Evolutionary conservation across 2,888 invertebrate species (phyloP), one percentile per base, ranked within the genome.

Genomic region (Aporophyla lueneburgensis): DNA sequence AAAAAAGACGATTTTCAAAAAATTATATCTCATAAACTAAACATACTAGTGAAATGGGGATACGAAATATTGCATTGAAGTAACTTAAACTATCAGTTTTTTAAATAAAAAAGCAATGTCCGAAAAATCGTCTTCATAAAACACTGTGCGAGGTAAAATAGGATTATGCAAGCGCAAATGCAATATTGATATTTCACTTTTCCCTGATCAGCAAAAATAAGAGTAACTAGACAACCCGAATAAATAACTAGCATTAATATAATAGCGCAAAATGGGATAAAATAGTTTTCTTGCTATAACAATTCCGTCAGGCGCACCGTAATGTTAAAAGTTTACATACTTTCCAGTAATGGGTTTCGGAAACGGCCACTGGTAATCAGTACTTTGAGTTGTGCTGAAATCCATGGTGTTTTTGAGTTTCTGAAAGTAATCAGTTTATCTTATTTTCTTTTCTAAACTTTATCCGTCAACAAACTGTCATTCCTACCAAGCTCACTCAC

Each of bases 291-390:
- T 83, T 81, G 82, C 83, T 16, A 9, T 14, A n/a, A 46, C 9
- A 68, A 46, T 66, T 51, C 69, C 43, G 12, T 69, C 66, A 89
- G 84, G 84, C 80, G 46, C 49, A 54, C 43, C 49, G 5, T 76
- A 71, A 21, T 27, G 12, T 2, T 21, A 43, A 70, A 27, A 51
- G 27, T 7, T 12, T 72, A 89, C 93, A 78, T 95, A 97, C 97
- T 95, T 97, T 78, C 97, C 95, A 62, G 97, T 91, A 7, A 97
- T 87, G 0, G 97, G 97, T 84, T 97, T 97, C 51, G 97, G 94
- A 90, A 97, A 97, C 0, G 97, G 97, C 97, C 97, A 97, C 88
- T 94, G 95, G 87, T 94, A 97, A 83, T 97, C 97, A 77, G 92
- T 94, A 79, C 95, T 95, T 70, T 93, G 94, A 51, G 94, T 94